Conservation (phyloP, 2,113 vertebrate genomes). For the Aviceda subcristata region DNA sequence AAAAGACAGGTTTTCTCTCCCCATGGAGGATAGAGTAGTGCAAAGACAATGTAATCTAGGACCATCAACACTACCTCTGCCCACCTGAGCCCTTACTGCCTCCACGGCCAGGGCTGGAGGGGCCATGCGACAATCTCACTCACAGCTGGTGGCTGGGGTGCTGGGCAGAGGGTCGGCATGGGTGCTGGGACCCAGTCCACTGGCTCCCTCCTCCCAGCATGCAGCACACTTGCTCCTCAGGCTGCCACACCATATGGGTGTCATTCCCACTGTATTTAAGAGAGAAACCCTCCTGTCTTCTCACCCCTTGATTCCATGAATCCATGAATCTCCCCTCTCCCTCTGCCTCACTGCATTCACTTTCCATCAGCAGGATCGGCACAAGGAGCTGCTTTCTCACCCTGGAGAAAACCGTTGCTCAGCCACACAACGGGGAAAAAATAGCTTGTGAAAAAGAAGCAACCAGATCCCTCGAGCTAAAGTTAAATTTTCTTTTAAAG, state of each 20-base stretch:
- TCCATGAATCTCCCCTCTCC: not conserved
- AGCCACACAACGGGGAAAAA: not conserved
- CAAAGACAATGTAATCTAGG: not conserved
- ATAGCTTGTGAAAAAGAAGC: not conserved
- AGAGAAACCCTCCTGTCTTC: not conserved
- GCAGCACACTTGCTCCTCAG: not conserved
- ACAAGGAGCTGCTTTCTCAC: not conserved
- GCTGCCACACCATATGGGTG: not conserved
- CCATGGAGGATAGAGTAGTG: accelerated
- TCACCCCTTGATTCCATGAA: not conserved
- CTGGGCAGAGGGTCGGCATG: accelerated
- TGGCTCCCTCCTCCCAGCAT: not conserved
- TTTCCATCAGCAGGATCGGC: not conserved
- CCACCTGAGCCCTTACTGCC: not conserved
- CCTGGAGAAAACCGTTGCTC: not conserved
- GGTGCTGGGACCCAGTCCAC: not conserved
- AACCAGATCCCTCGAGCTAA: not conserved
- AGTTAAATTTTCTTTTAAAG: not conserved
- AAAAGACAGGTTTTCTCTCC: not conserved
- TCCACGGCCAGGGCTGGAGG: not conserved
- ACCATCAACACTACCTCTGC: not conserved
- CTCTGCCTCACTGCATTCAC: not conserved
- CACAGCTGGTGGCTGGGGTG: not conserved
- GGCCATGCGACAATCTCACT: accelerated
- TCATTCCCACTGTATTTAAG: not conserved